Base-by-base conservation (phyloP, 2,113 vertebrate species). In the Oryzias curvinotus region DNA sequence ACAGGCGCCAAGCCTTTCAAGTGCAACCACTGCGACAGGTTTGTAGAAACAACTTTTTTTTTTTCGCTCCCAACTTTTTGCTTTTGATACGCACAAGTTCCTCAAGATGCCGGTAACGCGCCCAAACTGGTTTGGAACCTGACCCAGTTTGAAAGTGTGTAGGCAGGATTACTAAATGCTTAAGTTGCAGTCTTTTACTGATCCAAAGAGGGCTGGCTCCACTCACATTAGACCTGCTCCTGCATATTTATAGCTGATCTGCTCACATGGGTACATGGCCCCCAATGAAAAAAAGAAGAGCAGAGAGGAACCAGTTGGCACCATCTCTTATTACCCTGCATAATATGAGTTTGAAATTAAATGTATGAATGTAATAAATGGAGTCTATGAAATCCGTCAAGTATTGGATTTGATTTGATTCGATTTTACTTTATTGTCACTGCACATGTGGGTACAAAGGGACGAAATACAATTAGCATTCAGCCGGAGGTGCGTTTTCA, bases 11-110 rank as follows among this genome's bases (percentile, higher is more conserved):
- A 99, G 87, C 97, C 97, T 89, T 99, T 99, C 88, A 99, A 99
- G 92, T 99, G 97, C 92, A 96, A 97, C 93, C 96, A 98, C 93
- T 99, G 97, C 89, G 97, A 99, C 96, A 98, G 97, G 96, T 99
- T 68, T 65, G 85, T 82, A 84, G 76, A 82, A 78, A 80, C 65
- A 70, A 14, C 68, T 63, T 66, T 42, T 55, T 63, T 62, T 46
- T 52, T 55, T 53, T 45, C 47, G 4, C 43, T 36, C 46, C n/a
- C 42, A 44, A 30, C 67, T 52, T 25, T 48, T 25, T 43, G 47
- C 53, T 75, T 60, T 52, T 59, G 14, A 65, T 12, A 25, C 44
- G 45, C 64, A 25, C 3, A 61, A 57, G 77, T 81, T 73, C 19
- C 25, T 25, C 73, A 56, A 65, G 70, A 78, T 41, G 64, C 68